These are phyloP conservation scores for Cetoscarus ocellatus DNA, from an alignment of 2,797 vertebrate genomes.

Conservation along the genomic window DNA sequence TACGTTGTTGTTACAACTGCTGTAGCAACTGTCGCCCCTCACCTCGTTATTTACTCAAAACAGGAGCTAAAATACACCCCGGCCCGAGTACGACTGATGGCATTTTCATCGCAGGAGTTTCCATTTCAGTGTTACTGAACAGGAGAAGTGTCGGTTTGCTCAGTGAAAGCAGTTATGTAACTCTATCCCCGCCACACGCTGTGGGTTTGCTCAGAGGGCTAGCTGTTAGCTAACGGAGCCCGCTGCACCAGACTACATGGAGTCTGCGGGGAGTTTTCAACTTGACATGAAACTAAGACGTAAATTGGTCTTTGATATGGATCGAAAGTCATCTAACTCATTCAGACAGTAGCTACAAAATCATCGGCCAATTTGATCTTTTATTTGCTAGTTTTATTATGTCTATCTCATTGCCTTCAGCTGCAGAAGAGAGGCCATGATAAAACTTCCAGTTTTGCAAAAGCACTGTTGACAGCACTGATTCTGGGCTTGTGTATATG, in stretches of 20 bases:
- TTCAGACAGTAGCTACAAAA: background rate
- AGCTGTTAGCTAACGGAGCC: constrained; percentile 33
- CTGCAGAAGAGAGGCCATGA: no score
- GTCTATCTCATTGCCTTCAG: no score
- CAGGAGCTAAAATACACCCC: constrained; percentile 3
- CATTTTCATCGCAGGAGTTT: constrained; percentile 42
- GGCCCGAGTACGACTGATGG: background rate
- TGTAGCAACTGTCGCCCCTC: constrained; percentile 51
- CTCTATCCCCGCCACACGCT: constrained; percentile 34
- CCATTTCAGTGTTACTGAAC: constrained; percentile 45
- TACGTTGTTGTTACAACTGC: constrained; percentile 55
- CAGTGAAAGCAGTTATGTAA: constrained; percentile 70
- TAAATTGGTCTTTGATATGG: background rate
- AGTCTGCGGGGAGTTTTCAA: background rate
- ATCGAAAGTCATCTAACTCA: no score
- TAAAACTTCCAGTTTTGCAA: no score
- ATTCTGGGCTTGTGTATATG: no score
- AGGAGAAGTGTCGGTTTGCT: constrained; percentile 51
- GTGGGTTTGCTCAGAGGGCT: constrained; percentile 19
- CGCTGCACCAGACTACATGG: constrained; percentile 8
- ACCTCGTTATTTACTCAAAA: constrained; percentile 42
- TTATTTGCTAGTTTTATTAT: no score
- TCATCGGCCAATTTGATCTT: no score
- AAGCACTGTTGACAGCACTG: no score
- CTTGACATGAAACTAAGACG: background rate